phyloP scores from a whole-genome alignment of 2,797 vertebrate species.

The Acanthurus lineatus region DNA sequence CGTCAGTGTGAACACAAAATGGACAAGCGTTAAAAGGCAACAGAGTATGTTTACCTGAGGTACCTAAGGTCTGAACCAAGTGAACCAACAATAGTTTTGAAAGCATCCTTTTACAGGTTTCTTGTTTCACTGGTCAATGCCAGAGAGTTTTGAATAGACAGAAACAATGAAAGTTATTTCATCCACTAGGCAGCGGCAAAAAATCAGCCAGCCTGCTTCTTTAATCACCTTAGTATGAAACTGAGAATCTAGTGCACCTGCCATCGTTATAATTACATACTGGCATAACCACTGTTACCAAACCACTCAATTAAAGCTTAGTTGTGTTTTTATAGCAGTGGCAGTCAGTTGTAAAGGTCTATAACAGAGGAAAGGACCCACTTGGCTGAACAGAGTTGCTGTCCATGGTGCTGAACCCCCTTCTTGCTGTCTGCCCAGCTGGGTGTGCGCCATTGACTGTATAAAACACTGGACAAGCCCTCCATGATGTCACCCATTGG shows the following conservation, averaged over 20 bases:
- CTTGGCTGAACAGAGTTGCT: neutral
- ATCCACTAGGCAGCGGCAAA: neutral
- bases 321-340: neutral
- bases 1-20: neutral
- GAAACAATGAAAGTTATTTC: neutral
- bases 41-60: neutral
- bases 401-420: neutral
- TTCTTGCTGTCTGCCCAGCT: neutral
- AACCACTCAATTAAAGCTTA: neutral
- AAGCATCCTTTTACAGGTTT: too few relatives aligned
- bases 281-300: neutral
- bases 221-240: neutral
- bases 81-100: too few relatives aligned
- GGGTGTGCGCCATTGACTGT: neutral
- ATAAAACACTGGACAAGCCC: too few relatives aligned
- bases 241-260: neutral
- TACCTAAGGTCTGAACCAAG: neutral
- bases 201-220: neutral
- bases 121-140: too few relatives aligned
- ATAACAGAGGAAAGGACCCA: neutral
- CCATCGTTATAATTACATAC: neutral
- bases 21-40: neutral
- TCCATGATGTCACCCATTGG: too few relatives aligned
- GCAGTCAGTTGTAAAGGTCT: neutral
- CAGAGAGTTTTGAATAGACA: neutral